Conservation (phyloP, 2,888 invertebrate genomes). For the Lymantria dispar region DNA sequence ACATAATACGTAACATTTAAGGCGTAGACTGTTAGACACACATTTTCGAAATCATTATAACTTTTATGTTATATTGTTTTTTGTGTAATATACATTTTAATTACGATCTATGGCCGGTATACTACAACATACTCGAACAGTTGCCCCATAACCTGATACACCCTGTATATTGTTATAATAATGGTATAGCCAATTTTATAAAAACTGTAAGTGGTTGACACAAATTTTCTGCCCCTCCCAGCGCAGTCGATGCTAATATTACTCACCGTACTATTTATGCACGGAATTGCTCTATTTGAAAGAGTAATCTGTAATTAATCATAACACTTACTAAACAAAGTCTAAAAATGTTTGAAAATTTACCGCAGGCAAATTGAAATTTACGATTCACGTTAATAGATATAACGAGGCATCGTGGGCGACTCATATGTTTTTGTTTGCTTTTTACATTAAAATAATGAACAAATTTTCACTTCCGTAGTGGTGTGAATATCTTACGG, state of each 20-base stretch:
- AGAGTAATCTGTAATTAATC: neutral
- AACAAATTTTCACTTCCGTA: neutral
- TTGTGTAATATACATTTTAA: too few species aligned
- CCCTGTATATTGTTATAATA: too few species aligned
- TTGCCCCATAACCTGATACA: too few species aligned
- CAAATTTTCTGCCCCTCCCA: neutral
- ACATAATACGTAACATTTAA: too few species aligned
- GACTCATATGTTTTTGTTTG: slow-evolving; percentile 32
- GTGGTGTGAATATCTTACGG: too few species aligned
- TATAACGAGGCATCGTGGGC: slow-evolving; percentile 44
- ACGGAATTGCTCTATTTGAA: neutral
- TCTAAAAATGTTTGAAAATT: neutral
- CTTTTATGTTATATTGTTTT: too few species aligned
- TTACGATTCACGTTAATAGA: slow-evolving; percentile 45
- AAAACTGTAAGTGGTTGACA: too few species aligned
- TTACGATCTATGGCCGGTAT: too few species aligned
- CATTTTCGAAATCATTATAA: too few species aligned
- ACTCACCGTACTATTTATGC: neutral
- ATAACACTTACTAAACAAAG: neutral
- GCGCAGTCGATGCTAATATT: neutral
- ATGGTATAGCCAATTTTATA: too few species aligned
- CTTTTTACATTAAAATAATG: slow-evolving; percentile 2
- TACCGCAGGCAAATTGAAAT: slow-evolving; percentile 23
- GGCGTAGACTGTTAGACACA: too few species aligned
- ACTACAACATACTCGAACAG: too few species aligned